Conservation (phyloP, 2,888 invertebrate genomes). For the Metopia argyrocephala region DNA sequence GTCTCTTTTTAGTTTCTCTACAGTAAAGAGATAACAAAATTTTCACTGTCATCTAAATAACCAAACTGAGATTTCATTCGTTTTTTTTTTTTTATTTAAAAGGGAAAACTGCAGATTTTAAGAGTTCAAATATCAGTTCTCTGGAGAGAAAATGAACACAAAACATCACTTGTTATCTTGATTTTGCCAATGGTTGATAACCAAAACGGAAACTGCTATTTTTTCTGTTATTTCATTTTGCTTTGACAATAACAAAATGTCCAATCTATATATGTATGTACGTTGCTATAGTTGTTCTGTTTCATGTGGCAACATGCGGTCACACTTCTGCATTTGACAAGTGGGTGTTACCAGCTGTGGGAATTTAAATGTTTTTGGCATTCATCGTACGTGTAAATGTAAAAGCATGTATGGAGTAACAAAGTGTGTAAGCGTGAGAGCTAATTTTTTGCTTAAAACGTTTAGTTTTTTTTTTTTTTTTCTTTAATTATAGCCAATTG, state of each 20-base stretch:
- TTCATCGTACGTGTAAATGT: slow-evolving; percentile 27
- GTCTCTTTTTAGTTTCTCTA: slow-evolving; percentile 29
- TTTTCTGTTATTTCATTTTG: slow-evolving; percentile 13
- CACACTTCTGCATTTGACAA: slow-evolving; percentile 65
- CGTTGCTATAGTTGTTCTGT: background rate
- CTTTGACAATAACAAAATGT: slow-evolving; percentile 59
- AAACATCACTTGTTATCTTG: slow-evolving; percentile 67
- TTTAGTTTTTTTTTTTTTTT: slow-evolving; percentile 46
- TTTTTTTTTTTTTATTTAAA: slow-evolving; percentile 4
- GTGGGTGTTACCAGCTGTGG: slow-evolving; percentile 63
- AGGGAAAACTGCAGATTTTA: background rate
- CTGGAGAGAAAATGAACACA: slow-evolving; percentile 44
- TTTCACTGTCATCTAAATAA: slow-evolving; percentile 46
- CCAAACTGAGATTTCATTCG: slow-evolving; percentile 37
- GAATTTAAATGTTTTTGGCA: slow-evolving; percentile 58
- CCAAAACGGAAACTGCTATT: slow-evolving; percentile 53
- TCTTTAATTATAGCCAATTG: slow-evolving; percentile 54
- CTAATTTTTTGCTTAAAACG: slow-evolving; percentile 39
- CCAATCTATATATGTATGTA: too few relatives aligned
- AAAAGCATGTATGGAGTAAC: background rate
- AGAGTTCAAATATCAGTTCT: slow-evolving; percentile 29
- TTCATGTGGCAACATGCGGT: slow-evolving; percentile 53
- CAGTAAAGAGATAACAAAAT: slow-evolving; percentile 6
- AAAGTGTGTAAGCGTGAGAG: slow-evolving; percentile 11
- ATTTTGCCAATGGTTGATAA: slow-evolving; percentile 64